Evolutionary conservation across 35 echinoderm and acorn worm genomes (phyloP).

Genomic region (Chiridota heheva): DNA sequence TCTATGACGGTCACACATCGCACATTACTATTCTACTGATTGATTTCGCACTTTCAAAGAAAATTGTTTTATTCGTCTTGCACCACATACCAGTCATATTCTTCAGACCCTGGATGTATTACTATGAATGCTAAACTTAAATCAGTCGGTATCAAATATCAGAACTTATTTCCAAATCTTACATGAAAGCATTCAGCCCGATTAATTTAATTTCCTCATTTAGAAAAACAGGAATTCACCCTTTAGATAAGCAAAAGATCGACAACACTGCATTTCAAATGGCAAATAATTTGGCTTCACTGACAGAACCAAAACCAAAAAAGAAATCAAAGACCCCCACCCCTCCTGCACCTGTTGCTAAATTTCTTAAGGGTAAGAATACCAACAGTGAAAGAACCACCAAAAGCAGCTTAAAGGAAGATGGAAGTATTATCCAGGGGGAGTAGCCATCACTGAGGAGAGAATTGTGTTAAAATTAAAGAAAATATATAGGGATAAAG

Average conservation of each 20-base stretch:
- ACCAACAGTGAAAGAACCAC: neutral
- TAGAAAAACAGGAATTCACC: neutral
- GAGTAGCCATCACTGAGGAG: constrained; percentile 15
- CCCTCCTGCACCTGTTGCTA: neutral
- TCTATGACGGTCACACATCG: constrained; percentile 54
- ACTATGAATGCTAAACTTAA: constrained; percentile 23
- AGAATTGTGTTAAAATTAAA: too few relatives aligned
- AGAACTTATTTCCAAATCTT: neutral
- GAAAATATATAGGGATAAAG: too few relatives aligned
- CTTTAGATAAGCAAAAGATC: neutral
- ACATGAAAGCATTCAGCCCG: neutral
- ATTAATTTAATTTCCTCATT: neutral
- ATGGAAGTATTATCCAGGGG: neutral
- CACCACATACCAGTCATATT: constrained; percentile 40
- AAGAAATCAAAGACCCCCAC: neutral
- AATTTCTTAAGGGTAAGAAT: neutral
- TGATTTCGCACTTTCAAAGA: constrained; percentile 13
- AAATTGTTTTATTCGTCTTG: constrained; percentile 30
- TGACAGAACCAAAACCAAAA: neutral
- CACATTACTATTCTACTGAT: constrained; percentile 18
- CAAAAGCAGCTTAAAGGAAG: neutral
- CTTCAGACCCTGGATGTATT: constrained; percentile 32
- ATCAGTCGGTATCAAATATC: constrained; percentile 2
- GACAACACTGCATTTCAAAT: too few relatives aligned
- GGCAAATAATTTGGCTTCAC: too few relatives aligned